Evolutionary conservation across 2,888 invertebrate genomes (phyloP), one percentile per base, ranked within the genome.

Genomic region (Diplazon laetatorius): DNA sequence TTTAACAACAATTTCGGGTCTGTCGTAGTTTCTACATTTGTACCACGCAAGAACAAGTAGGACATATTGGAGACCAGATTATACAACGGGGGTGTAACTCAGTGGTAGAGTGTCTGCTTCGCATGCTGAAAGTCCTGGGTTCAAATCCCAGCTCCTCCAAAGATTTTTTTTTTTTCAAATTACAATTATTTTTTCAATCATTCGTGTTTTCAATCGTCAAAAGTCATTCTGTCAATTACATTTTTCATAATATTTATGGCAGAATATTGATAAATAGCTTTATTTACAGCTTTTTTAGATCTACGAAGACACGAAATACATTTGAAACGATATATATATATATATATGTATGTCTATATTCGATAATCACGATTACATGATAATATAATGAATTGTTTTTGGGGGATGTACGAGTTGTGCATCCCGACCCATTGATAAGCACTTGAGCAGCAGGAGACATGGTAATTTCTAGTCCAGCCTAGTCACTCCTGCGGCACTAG

Each of bases 401-500:
- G n/a, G 9, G 16, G 30, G 16, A 6, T 30, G 9, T 35, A 8
- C 30, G 55, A 35, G 90, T 81, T 86, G 89, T 85, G 87, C 84
- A 88, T 89, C 91, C 91, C 89, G 92, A 91, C 92, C 92, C 93
- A 93, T 95, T 96, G 95, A 95, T 96, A 96, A 96, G 96, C 95
- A 96, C 96, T 95, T 94, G 95, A 95, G 95, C 96, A 95, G 95
- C 96, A 96, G 96, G 96, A 95, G 95, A 94, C 92, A 91, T 89
- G 88, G 89, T 85, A 87, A 89, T 86, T 84, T 87, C 84, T 86
- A 87, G 85, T 84, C 88, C 88, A 91, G 91, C 88, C 89, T 91
- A 93, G 93, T 93, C 94, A 95, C 95, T 96, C 96, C 96, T 96
- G 96, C 95, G 96, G 96, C 96, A 96, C 96, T 95, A 96, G 96